Evolutionary conservation across 2,797 vertebrate species (phyloP).

Genomic region (Pteropus rufus): DNA sequence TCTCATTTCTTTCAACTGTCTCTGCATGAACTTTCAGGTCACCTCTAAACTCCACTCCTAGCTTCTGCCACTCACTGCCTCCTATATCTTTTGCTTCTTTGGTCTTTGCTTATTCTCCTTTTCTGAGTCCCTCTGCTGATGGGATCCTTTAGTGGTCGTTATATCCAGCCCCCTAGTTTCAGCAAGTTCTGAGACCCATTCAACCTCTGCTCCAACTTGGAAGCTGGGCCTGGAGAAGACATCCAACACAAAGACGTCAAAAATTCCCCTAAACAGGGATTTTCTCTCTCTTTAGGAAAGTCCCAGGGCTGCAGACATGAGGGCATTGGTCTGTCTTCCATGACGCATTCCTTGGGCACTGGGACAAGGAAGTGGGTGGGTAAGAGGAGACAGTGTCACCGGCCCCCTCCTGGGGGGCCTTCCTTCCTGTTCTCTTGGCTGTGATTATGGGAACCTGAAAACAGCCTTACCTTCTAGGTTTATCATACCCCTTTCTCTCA

Average conservation of each 20-base stretch:
- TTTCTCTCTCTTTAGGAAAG: constrained; percentile 67
- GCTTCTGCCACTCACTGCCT: background rate
- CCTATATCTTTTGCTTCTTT: background rate
- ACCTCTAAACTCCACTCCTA: background rate
- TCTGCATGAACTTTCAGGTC: constrained; percentile 11
- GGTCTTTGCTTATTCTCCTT: background rate
- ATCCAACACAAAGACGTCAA: constrained; percentile 67
- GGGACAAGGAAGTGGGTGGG: constrained; percentile 47
- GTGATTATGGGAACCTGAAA: constrained; percentile 70
- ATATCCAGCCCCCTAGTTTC: background rate
- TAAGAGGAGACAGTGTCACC: constrained; percentile 7
- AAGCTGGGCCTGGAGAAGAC: constrained; percentile 38
- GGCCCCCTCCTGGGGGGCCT: background rate
- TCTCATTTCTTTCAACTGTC: background rate
- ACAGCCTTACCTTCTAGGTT: constrained; percentile 51
- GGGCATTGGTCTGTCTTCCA: constrained; percentile 63
- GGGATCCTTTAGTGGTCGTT: background rate
- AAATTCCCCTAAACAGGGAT: constrained; percentile 61
- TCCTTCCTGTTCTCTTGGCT: constrained; percentile 60
- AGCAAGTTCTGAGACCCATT: constrained; percentile 44
- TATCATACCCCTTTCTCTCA: background rate
- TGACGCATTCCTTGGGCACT: constrained; percentile 67
- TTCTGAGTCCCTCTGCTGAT: background rate
- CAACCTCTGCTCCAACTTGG: constrained; percentile 19
- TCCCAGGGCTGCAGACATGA: constrained; percentile 66